These are phyloP conservation scores for Petaurus breviceps DNA, from an alignment of 2,113 vertebrate species.

Conservation along the genomic window DNA sequence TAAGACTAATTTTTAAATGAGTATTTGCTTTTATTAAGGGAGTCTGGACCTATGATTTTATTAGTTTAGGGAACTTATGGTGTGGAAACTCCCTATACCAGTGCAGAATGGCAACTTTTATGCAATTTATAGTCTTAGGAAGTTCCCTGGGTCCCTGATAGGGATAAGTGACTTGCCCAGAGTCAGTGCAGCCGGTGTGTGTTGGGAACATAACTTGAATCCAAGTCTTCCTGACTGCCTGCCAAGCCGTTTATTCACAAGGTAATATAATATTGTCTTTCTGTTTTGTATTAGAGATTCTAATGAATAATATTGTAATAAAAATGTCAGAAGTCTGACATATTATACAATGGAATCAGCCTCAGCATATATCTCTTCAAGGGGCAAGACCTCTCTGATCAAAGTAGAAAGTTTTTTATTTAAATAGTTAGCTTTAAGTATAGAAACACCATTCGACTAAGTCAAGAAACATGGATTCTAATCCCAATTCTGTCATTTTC, in stretches of 20 bases:
- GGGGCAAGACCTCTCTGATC: slow-evolving; percentile 22
- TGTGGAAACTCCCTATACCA: neutral
- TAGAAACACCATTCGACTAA: slow-evolving; percentile 17
- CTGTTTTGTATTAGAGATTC: slow-evolving; percentile 32
- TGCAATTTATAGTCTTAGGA: neutral
- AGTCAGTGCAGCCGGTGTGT: neutral
- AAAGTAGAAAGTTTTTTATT: slow-evolving; percentile 17
- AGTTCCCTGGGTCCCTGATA: neutral
- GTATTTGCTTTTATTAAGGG: neutral
- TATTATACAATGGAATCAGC: neutral
- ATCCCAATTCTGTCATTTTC: neutral
- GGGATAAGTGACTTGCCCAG: neutral
- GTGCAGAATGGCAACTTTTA: neutral
- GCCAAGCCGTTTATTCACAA: neutral
- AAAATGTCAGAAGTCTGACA: neutral
- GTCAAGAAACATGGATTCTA: slow-evolving; percentile 40
- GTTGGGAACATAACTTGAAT: neutral
- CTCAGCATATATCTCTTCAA: slow-evolving; percentile 19
- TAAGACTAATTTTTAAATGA: neutral
- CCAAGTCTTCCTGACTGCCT: neutral
- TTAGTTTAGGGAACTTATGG: neutral
- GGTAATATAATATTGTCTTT: neutral
- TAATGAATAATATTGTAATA: slow-evolving; percentile 12
- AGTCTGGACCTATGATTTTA: neutral
- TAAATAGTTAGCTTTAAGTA: slow-evolving; percentile 4